These are phyloP conservation scores for Dufourea novaeangliae DNA, from an alignment of 1,140 invertebrate genomes.

Conservation along the genomic window DNA sequence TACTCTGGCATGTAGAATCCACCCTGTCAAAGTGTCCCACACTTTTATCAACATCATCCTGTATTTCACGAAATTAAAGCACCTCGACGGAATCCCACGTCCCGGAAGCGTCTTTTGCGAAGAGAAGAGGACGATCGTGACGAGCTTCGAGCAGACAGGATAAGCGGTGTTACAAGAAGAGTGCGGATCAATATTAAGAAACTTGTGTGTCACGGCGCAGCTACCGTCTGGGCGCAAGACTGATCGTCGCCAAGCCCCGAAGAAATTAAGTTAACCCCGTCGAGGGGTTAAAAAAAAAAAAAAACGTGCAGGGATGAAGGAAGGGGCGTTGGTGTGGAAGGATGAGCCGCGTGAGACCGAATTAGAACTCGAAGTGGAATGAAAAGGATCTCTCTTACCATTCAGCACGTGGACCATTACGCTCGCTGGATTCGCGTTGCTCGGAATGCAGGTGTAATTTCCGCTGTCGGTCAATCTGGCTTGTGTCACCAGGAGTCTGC, in stretches of 20 bases:
- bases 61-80: neutral
- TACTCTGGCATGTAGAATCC: no score
- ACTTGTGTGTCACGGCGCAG: slow-evolving; percentile 45
- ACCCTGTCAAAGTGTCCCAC: no score
- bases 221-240: slow-evolving; percentile 48
- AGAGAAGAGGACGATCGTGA: neutral
- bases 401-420: slow-evolving; percentile 94
- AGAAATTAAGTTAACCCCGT: slow-evolving; percentile 48
- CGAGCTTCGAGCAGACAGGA: neutral
- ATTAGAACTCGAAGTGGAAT: slow-evolving; percentile 20
- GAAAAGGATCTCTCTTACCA: slow-evolving; percentile 85
- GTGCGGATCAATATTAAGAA: slow-evolving; percentile 50
- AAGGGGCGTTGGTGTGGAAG: neutral
- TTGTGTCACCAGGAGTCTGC: slow-evolving; percentile 93
- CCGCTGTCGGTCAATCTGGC: slow-evolving; percentile 92
- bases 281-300: neutral
- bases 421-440: slow-evolving; percentile 92
- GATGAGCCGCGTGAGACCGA: neutral
- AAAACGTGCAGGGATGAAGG: neutral
- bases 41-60: no score
- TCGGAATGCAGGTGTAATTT: slow-evolving; percentile 93
- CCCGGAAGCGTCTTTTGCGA: neutral
- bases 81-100: neutral
- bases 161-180: slow-evolving; percentile 35
- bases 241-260: slow-evolving; percentile 28